Percentiles rank a stretch among this genome's conserved stretches.
These are phyloP conservation scores for Ctenochaetus hawaiiensis DNA, from an alignment of 2,797 vertebrate species.

Conservation along the genomic window DNA sequence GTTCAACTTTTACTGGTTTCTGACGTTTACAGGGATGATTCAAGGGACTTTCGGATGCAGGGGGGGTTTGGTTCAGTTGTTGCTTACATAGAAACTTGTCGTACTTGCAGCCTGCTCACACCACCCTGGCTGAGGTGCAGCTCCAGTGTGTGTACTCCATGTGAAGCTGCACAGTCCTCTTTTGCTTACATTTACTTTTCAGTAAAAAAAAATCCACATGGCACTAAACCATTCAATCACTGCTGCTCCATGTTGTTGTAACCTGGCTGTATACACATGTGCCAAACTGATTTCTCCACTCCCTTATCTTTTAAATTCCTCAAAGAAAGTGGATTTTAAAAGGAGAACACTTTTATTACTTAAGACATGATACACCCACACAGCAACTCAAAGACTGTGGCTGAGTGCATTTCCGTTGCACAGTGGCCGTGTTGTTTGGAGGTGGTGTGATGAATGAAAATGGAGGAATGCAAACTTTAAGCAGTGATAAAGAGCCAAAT, in stretches of 20 bases:
- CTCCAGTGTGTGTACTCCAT: conserved; percentile 19
- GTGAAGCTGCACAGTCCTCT: conserved; percentile 31
- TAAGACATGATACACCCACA: background rate
- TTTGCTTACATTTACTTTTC: conserved; percentile 36
- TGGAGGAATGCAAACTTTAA: conserved; percentile 4
- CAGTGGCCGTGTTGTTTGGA: background rate
- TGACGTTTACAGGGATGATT: background rate
- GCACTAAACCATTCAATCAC: background rate
- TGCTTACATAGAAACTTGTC: conserved; percentile 19
- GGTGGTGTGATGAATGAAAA: background rate
- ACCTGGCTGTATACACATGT: background rate
- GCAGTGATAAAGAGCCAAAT: background rate
- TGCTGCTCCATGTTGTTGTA: conserved; percentile 1
- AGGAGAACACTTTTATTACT: background rate
- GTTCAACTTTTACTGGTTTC: background rate
- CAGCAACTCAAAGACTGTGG: background rate
- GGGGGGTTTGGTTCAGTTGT: background rate
- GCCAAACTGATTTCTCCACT: background rate
- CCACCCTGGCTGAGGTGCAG: background rate
- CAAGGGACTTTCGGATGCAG: background rate
- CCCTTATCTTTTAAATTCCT: background rate
- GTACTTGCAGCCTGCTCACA: background rate
- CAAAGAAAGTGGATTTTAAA: background rate
- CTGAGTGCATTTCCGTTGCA: conserved; percentile 1
- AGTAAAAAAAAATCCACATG: background rate